Evolutionary conservation across 35 echinoderm and acorn worm species (phyloP).

Genomic region (Apostichopus californicus): DNA sequence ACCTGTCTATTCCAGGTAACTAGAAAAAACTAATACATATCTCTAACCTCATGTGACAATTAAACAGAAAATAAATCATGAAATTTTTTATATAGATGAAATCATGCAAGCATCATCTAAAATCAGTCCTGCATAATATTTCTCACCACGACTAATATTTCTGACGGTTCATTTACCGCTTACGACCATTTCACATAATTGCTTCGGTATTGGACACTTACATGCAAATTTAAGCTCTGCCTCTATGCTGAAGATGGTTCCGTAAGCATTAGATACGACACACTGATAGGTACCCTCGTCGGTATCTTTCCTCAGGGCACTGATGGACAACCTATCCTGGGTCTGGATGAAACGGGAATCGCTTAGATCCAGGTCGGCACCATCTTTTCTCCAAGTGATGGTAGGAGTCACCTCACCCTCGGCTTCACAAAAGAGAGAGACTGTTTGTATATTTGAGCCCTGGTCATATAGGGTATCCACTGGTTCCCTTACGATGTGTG

Average conservation of each 20-base stretch:
- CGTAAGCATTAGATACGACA: background rate
- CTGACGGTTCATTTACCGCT: too few species aligned
- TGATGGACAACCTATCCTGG: constrained; percentile 1
- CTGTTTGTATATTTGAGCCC: background rate
- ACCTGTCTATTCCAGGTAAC: too few species aligned
- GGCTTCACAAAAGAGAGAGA: constrained; percentile 13
- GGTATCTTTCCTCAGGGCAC: background rate
- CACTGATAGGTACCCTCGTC: constrained; percentile 44
- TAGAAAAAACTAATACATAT: too few species aligned
- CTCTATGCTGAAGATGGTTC: constrained; percentile 11
- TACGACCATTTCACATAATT: too few species aligned
- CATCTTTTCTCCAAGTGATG: constrained; percentile 35
- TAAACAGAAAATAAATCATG: too few species aligned
- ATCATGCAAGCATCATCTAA: too few species aligned
- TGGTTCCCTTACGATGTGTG: constrained; percentile 9
- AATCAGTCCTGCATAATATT: too few species aligned
- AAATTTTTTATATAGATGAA: too few species aligned
- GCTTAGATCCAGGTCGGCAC: background rate
- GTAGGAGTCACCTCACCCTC: background rate
- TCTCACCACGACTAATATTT: too few species aligned
- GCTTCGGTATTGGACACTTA: background rate
- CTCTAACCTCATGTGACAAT: too few species aligned
- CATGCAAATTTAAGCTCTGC: constrained; percentile 40
- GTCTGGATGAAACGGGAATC: constrained; percentile 17
- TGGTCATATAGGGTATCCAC: constrained; percentile 30